Conservation (phyloP, 2,797 vertebrate species). For the Pangasius sanitwongsei region DNA sequence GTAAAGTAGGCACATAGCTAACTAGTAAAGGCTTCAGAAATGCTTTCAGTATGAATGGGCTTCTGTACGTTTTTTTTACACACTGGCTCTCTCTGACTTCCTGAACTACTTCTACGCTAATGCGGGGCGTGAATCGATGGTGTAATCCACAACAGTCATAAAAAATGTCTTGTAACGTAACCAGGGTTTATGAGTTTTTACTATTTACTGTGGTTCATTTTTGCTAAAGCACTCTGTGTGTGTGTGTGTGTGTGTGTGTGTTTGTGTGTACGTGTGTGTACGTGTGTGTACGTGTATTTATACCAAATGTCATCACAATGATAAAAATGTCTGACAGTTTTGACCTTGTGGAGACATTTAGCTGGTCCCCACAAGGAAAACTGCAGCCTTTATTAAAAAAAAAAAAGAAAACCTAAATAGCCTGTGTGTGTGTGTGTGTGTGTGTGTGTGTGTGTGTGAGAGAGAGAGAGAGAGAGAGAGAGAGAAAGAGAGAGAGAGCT, state of each 20-base stretch:
- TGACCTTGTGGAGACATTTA: too few species aligned
- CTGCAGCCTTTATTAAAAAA: too few species aligned
- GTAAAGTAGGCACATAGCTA: neutral
- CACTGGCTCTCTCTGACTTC: neutral
- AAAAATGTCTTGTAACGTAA: neutral
- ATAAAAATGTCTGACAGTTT: neutral
- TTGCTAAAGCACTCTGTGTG: neutral
- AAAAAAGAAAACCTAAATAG: neutral
- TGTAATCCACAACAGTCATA: neutral
- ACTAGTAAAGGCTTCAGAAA: neutral
- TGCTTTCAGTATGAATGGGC: neutral
- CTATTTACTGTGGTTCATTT: neutral
- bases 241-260: neutral
- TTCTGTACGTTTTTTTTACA: neutral
- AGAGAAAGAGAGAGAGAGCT: neutral
- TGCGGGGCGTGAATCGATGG: neutral
- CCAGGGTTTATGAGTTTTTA: too few species aligned
- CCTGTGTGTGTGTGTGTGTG: neutral
- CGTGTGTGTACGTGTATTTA: neutral
- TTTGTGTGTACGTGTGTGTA: constrained; percentile 19
- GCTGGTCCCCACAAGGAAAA: neutral
- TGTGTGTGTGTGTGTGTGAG: constrained; percentile 11
- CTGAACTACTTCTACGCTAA: neutral
- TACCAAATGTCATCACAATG: neutral
- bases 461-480: neutral